Evolutionary conservation across 2,113 vertebrate species (phyloP).

Genomic region (Tapirus terrestris): DNA sequence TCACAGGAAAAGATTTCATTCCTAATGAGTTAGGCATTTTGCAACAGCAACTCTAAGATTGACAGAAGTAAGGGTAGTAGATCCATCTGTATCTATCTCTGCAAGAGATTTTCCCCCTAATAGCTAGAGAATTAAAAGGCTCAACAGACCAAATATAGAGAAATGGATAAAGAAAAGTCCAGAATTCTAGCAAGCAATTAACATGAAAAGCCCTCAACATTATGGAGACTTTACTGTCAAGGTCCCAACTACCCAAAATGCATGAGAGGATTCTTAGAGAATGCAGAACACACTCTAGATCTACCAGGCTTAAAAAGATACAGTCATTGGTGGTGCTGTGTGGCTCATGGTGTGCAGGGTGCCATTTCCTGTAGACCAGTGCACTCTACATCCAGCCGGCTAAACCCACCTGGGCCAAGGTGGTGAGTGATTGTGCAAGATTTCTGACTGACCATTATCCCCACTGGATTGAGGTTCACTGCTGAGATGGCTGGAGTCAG

Average conservation of each 20-base stretch:
- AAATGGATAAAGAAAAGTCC: neutral
- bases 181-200: neutral
- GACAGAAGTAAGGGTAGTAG: neutral
- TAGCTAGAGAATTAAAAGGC: neutral
- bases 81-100: neutral
- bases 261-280: neutral
- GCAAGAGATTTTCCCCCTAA: neutral
- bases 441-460: neutral
- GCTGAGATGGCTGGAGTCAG: neutral
- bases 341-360: neutral
- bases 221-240: neutral
- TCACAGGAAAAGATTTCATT: neutral
- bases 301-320: neutral
- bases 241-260: neutral
- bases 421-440: neutral
- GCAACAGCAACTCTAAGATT: neutral
- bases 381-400: no score
- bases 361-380: neutral
- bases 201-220: neutral
- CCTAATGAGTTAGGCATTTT: neutral
- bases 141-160: neutral
- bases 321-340: neutral
- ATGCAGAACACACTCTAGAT: neutral
- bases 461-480: neutral
- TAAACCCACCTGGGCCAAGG: neutral